A percentile compares a stretch with the other conserved stretches of the same genome.
Conservation (phyloP, 2,888 invertebrate genomes). For the Harpalus rufipes region DNA sequence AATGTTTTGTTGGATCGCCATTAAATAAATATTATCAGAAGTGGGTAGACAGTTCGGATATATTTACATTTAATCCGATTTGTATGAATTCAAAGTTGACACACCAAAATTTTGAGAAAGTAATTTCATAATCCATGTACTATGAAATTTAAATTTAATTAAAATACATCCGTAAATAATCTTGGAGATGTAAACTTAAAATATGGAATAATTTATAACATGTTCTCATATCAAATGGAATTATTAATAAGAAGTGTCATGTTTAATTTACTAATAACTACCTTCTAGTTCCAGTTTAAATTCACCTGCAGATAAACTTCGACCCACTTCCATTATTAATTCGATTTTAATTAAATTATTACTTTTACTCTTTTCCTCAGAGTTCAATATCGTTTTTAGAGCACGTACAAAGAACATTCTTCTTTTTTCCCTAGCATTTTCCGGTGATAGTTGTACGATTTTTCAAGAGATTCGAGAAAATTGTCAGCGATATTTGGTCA, state of each 20-base stretch:
- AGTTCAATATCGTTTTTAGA: background rate
- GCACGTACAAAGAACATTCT: background rate
- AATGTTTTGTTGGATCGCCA: too few relatives aligned
- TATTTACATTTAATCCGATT: background rate
- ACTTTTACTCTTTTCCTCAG: background rate
- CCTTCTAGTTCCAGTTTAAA: background rate
- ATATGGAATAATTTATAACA: background rate
- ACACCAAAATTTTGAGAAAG: too few relatives aligned
- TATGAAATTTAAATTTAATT: background rate
- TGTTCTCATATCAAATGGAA: background rate
- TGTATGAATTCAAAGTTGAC: background rate
- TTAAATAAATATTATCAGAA: too few relatives aligned
- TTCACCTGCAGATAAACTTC: background rate
- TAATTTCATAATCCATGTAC: background rate
- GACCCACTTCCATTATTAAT: background rate
- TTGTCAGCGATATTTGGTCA: slow-evolving; percentile 21
- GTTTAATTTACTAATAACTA: background rate
- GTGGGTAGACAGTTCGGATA: too few relatives aligned
- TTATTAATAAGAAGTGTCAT: background rate
- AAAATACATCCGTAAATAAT: background rate
- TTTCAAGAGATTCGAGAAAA: background rate
- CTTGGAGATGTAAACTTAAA: background rate
- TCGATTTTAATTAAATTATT: background rate
- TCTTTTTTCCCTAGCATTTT: slow-evolving; percentile 29
- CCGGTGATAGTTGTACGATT: slow-evolving; percentile 8